These are phyloP conservation scores for Chrysogorgia sp. DNA, from an alignment of 92 coral and sea anemone genomes.

Conservation along the genomic window DNA sequence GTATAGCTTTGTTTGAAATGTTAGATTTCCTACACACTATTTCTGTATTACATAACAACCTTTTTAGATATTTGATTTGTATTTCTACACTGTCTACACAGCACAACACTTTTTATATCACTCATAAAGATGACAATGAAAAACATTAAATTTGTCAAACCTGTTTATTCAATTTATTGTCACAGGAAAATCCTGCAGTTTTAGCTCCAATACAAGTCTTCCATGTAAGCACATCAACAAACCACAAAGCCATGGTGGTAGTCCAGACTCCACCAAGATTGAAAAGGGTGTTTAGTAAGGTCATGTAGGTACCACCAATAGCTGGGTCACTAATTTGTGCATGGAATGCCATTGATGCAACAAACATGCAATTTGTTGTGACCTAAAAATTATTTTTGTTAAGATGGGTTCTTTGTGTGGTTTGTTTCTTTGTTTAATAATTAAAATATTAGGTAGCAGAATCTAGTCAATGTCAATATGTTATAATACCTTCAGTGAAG, in stretches of 20 bases:
- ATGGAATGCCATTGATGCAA: constrained; percentile 84
- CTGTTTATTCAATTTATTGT: constrained; percentile 64
- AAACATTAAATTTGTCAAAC: constrained; percentile 26
- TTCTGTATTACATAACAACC: too few relatives aligned
- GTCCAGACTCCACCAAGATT: constrained; percentile 97
- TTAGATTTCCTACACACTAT: too few relatives aligned
- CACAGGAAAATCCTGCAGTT: constrained; percentile 61
- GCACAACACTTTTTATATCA: too few relatives aligned
- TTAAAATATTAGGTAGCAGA: too few relatives aligned
- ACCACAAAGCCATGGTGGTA: constrained; percentile 86
- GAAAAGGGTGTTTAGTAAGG: constrained; percentile 80
- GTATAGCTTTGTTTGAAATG: not conserved
- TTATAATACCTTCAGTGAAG: too few relatives aligned
- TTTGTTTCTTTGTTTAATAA: too few relatives aligned
- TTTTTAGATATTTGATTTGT: too few relatives aligned
- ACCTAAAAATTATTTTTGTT: too few relatives aligned
- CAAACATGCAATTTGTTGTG: constrained; percentile 85
- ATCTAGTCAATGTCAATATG: too few relatives aligned
- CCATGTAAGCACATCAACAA: constrained; percentile 90
- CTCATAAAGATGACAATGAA: not conserved
- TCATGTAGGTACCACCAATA: constrained; percentile 95
- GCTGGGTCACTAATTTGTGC: constrained; percentile 95
- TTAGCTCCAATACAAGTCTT: constrained; percentile 69
- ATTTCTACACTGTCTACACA: too few relatives aligned
- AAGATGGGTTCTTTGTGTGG: too few relatives aligned